phyloP scores from a whole-genome alignment of 2,797 vertebrate genomes.

The Sylvilagus floridanus region DNA sequence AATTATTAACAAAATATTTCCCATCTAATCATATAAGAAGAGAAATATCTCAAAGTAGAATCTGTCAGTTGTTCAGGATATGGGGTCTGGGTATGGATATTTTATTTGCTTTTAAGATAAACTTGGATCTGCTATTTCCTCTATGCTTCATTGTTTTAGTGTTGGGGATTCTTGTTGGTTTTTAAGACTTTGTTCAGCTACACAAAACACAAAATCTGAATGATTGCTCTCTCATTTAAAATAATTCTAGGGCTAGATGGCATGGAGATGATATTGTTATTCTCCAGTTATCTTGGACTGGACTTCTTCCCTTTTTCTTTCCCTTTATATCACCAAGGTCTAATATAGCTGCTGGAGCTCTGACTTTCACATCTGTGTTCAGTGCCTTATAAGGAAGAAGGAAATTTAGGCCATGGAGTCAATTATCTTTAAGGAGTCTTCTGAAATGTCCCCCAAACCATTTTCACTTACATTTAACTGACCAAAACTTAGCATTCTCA shows the following conservation, averaged over 20 bases:
- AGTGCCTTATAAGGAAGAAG: neutral
- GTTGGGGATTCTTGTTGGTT: neutral
- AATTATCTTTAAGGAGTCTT: constrained; percentile 7
- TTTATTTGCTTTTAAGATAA: neutral
- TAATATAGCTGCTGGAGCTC: neutral
- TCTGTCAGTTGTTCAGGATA: neutral
- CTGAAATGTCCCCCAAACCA: neutral
- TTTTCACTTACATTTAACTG: neutral
- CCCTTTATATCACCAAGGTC: neutral
- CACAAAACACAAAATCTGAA: constrained; percentile 7
- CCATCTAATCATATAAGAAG: neutral
- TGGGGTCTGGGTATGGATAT: neutral
- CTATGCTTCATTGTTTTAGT: neutral
- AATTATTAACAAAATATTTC: neutral
- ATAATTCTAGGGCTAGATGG: neutral
- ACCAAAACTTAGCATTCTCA: neutral
- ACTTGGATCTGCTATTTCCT: neutral
- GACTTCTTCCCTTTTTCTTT: neutral
- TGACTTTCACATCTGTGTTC: neutral
- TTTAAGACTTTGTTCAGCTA: neutral
- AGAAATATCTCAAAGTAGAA: neutral
- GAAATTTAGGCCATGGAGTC: neutral
- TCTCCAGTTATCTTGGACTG: neutral
- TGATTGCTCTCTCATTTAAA: neutral
- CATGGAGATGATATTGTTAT: neutral